These are phyloP conservation scores for Arrhopalites spinosus DNA, from an alignment of 2,888 invertebrate genomes.

Conservation along the genomic window DNA sequence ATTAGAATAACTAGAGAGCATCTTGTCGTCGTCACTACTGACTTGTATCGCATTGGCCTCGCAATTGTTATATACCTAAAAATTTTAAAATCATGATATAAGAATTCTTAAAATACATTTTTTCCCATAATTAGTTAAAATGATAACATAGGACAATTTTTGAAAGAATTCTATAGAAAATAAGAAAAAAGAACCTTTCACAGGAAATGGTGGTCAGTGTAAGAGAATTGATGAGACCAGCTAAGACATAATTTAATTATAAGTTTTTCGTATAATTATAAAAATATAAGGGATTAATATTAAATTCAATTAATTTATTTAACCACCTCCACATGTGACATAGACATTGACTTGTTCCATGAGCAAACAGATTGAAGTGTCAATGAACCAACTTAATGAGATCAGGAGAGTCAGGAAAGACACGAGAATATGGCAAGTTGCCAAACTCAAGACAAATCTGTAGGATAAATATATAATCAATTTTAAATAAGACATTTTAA, in stretches of 20 bases:
- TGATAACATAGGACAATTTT: neutral
- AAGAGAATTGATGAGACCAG: slow-evolving; percentile 52
- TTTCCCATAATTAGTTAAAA: neutral
- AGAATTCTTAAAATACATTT: neutral
- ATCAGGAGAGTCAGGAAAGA: slow-evolving; percentile 49
- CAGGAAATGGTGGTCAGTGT: slow-evolving; percentile 53
- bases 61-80: slow-evolving; percentile 55
- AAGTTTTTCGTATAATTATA: no score
- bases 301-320: no score
- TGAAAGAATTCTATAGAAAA: neutral
- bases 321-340: slow-evolving; percentile 49
- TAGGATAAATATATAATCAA: neutral
- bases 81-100: neutral
- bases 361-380: slow-evolving; percentile 5
- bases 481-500: neutral
- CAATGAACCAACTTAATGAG: slow-evolving; percentile 43
- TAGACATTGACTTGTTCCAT: slow-evolving; percentile 42
- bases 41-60: slow-evolving; percentile 55
- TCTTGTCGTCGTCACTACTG: slow-evolving; percentile 52
- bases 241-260: no score
- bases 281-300: no score
- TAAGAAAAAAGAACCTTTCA: slow-evolving; percentile 48
- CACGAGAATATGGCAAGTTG: slow-evolving; percentile 51
- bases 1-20: slow-evolving; percentile 46
- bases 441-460: slow-evolving; percentile 55